phyloP scores from a whole-genome alignment of 2,797 vertebrate genomes.

The Tenualosa ilisha region DNA sequence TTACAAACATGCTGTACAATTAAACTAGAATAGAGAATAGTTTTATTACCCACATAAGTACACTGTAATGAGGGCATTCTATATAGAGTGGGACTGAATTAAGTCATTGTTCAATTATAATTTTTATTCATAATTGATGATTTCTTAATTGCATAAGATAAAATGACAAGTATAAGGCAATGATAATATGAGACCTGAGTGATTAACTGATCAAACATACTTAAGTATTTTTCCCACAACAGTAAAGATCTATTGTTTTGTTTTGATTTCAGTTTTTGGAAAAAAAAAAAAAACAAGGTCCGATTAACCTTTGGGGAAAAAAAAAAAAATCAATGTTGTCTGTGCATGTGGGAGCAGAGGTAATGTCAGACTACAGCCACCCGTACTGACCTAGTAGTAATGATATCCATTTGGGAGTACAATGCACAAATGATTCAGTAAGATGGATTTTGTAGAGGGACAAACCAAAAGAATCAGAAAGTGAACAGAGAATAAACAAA shows the following conservation, averaged over 20 bases:
- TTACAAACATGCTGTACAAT: neutral
- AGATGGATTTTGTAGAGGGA: neutral
- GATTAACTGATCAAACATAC: neutral
- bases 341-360: neutral
- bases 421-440: neutral
- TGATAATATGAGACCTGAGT: neutral
- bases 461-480: neutral
- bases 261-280: neutral
- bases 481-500: neutral
- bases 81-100: neutral
- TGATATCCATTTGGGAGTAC: neutral
- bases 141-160: no score
- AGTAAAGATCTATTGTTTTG: slow-evolving; percentile 9
- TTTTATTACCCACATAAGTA: neutral
- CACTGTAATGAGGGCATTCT: neutral
- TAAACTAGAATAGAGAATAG: neutral
- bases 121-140: neutral
- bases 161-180: no score
- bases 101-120: neutral
- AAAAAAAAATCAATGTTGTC: neutral
- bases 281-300: neutral
- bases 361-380: neutral
- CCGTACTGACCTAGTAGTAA: neutral
- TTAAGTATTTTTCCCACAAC: neutral
- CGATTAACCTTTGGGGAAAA: neutral